Base-by-base conservation (phyloP, 92 coral and sea anemone species). In the Siderastrea radians region DNA sequence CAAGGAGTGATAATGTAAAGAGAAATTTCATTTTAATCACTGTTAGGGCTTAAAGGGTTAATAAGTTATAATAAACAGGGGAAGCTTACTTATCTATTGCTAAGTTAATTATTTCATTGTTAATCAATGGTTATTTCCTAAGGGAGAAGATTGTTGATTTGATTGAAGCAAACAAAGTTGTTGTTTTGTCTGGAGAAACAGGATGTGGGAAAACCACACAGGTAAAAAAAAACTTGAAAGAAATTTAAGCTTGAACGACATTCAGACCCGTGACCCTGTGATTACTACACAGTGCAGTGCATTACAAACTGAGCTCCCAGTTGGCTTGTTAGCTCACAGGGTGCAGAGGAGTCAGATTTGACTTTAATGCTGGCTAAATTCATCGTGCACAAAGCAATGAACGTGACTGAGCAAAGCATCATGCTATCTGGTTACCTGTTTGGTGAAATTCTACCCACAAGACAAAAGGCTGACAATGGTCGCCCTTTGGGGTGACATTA, bases 141-240 rank as follows among this genome's bases (percentile, higher is more conserved):
- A 93, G 94, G 68, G 59, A 81, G 68, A 88, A 90, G 54, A 90
- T 97, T 52, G 81, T 85, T 66, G 75, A 87, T 64, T 75, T 97
- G 48, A 90, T 95, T 81, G 69, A 84, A 62, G 69, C 78, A 72
- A 92, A 94, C 80, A 89, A 95, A 49, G 99, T 94, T 3, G 97
- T 95, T 78, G 97, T 97, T 48, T 86, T 97, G 49, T 95, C 98
- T 58, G 99, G 99, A 60, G 98, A 97, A 85, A 97, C 98, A 49
- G 99, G 99, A 3, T 96, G 99, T 88, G 99, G 99, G 3, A 96
- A 96, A 73, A 96, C 99, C 49, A 96, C 99, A 13, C 95, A 92
- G 95, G 95, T 92, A 51, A 62, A n/a, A 54, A 54, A 9, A 19
- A 59, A 50, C 81, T 11, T 57, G 17, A 44, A 12, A 63, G 4